Evolutionary conservation across 2,888 invertebrate genomes (phyloP).

Genomic region (Amblyjoppa proteus): DNA sequence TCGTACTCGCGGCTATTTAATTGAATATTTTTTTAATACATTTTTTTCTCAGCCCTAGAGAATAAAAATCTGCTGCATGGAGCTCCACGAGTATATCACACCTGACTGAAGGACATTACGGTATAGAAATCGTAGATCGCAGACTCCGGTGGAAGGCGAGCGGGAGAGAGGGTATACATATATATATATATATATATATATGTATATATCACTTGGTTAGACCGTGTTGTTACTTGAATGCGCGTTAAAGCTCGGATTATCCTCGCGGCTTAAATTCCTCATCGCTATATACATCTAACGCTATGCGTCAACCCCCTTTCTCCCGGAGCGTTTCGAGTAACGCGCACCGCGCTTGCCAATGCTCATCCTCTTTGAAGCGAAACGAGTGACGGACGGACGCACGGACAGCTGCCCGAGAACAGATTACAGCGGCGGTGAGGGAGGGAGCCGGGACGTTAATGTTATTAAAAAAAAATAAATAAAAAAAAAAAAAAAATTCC

Average conservation of each 20-base stretch:
- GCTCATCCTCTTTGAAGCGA: slow-evolving; percentile 54
- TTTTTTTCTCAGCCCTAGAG: too few relatives aligned
- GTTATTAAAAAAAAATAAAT: slow-evolving; percentile 71
- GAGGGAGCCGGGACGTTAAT: slow-evolving; percentile 56
- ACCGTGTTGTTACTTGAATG: slow-evolving; percentile 74
- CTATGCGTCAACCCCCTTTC: neutral
- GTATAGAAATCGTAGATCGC: slow-evolving; percentile 10
- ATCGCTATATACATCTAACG: slow-evolving; percentile 31
- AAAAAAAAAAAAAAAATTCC: slow-evolving; percentile 61
- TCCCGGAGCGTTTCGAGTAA: slow-evolving; percentile 35
- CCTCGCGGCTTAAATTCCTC: slow-evolving; percentile 75
- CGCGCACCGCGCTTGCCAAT: slow-evolving; percentile 34
- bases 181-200: too few relatives aligned
- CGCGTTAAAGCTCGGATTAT: slow-evolving; percentile 79
- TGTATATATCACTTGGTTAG: slow-evolving; percentile 53
- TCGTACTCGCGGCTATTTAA: too few relatives aligned
- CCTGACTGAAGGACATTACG: neutral
- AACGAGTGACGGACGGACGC: slow-evolving; percentile 62
- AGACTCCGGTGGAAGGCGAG: neutral
- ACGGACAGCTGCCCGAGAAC: slow-evolving; percentile 57
- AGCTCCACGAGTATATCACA: neutral
- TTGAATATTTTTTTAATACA: too few relatives aligned
- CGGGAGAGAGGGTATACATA: slow-evolving; percentile 30
- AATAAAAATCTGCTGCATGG: neutral
- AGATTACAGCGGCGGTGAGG: slow-evolving; percentile 68